phyloP scores from a whole-genome alignment of 1,140 invertebrate genomes.

The Saccostrea echinata region DNA sequence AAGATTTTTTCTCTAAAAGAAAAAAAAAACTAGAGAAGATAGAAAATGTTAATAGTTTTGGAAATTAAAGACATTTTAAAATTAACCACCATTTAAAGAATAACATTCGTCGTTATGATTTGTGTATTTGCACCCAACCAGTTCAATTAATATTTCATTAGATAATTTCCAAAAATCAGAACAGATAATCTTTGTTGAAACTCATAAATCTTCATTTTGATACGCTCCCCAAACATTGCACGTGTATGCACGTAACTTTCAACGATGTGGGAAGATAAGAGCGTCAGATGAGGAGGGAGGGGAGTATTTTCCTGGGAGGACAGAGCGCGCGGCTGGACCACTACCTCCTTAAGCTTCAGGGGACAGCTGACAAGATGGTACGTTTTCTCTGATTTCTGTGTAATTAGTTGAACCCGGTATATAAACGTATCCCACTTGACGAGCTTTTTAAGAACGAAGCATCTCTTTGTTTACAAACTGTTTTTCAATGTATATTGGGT shows the following conservation, averaged over 20 bases:
- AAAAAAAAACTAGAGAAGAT: no score
- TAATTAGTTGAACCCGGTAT: not conserved
- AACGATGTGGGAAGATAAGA: conserved; percentile 7
- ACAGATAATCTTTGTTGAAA: not conserved
- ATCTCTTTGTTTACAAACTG: not conserved
- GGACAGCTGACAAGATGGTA: not conserved
- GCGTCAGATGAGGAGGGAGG: not conserved
- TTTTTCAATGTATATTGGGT: not conserved
- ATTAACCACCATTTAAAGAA: no score
- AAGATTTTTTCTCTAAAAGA: no score
- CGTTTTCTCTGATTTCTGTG: no score
- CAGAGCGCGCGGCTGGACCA: not conserved
- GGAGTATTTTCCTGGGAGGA: not conserved
- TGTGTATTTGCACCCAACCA: no score
- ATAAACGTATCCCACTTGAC: not conserved
- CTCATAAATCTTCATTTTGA: not conserved
- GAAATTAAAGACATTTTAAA: no score
- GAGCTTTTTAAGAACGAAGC: not conserved
- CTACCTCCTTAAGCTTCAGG: not conserved
- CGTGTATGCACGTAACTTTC: conserved; percentile 17
- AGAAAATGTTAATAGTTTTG: no score
- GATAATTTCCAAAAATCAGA: not conserved
- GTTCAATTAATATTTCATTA: not conserved
- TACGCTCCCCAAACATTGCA: not conserved
- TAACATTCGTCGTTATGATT: no score